phyloP scores from a whole-genome alignment of 2,888 invertebrate species.

The Alviniconcha strummeri region DNA sequence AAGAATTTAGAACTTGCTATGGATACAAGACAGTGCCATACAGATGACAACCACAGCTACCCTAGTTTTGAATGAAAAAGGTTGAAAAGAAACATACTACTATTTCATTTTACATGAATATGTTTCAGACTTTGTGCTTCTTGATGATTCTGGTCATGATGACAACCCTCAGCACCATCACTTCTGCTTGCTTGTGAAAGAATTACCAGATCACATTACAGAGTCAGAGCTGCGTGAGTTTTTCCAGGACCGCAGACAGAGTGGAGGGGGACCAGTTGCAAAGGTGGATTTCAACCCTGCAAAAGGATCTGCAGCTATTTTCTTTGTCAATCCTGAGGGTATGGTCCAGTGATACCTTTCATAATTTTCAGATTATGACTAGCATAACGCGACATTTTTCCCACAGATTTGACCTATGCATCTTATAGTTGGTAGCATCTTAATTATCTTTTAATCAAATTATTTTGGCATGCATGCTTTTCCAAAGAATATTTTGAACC shows the following conservation, averaged over 20 bases:
- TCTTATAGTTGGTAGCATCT: too few relatives aligned
- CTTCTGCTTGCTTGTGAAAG: slow-evolving; percentile 6
- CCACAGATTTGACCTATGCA: too few relatives aligned
- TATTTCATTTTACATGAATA: not conserved
- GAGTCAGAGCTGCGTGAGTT: not conserved
- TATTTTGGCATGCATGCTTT: not conserved
- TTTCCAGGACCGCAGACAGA: not conserved
- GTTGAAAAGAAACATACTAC: too few relatives aligned
- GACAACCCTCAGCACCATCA: not conserved
- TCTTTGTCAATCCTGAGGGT: not conserved
- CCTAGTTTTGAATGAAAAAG: too few relatives aligned
- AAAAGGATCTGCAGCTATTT: not conserved
- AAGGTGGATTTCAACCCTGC: not conserved
- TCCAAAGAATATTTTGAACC: not conserved
- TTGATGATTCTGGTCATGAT: not conserved
- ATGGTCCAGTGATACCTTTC: not conserved
- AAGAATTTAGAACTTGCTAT: too few relatives aligned
- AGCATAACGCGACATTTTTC: too few relatives aligned
- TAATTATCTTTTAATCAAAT: too few relatives aligned
- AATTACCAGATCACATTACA: not conserved
- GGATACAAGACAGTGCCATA: too few relatives aligned
- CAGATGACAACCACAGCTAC: too few relatives aligned
- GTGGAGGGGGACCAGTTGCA: slow-evolving; percentile 5
- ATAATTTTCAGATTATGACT: too few relatives aligned
- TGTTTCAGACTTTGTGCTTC: slow-evolving; percentile 11